phyloP scores from a whole-genome alignment of 1,140 invertebrate genomes.

The Heliconius eleuchia region DNA sequence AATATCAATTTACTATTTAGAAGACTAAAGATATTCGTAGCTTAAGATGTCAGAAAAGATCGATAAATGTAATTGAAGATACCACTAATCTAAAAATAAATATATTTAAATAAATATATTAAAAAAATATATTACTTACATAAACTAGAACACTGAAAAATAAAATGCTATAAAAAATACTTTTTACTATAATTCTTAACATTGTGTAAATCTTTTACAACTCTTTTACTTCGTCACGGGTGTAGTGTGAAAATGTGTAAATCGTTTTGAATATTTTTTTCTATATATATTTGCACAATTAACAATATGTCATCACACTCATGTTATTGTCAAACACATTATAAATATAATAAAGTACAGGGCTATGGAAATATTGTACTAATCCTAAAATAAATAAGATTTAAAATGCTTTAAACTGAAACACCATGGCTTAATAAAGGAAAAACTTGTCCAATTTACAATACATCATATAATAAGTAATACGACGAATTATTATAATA shows the following conservation, averaged over 20 bases:
- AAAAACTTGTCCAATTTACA: background rate
- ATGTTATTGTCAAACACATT: conserved; percentile 17
- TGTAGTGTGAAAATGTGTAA: conserved; percentile 46
- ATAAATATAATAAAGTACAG: conserved; percentile 18
- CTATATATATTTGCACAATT: conserved; percentile 32
- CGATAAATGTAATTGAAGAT: too few species aligned
- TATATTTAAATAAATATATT: background rate
- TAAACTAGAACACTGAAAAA: conserved; percentile 13
- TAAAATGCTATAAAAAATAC: conserved; percentile 13
- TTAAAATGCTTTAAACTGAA: conserved; percentile 5
- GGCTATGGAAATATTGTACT: background rate
- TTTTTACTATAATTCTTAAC: conserved; percentile 16
- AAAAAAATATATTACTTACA: conserved; percentile 15
- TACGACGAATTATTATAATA: background rate
- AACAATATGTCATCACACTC: conserved; percentile 19
- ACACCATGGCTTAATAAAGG: background rate
- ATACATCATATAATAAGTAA: background rate
- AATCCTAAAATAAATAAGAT: background rate
- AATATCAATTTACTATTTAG: too few species aligned
- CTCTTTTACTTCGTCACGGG: background rate
- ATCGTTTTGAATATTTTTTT: conserved; percentile 36
- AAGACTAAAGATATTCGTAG: too few species aligned
- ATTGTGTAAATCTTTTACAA: conserved; percentile 17
- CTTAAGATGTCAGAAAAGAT: too few species aligned
- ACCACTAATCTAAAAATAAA: too few species aligned